Evolutionary conservation across 2,797 vertebrate species (phyloP), one percentile per base, ranked within the genome.

Genomic region (Heterohyrax brucei): DNA sequence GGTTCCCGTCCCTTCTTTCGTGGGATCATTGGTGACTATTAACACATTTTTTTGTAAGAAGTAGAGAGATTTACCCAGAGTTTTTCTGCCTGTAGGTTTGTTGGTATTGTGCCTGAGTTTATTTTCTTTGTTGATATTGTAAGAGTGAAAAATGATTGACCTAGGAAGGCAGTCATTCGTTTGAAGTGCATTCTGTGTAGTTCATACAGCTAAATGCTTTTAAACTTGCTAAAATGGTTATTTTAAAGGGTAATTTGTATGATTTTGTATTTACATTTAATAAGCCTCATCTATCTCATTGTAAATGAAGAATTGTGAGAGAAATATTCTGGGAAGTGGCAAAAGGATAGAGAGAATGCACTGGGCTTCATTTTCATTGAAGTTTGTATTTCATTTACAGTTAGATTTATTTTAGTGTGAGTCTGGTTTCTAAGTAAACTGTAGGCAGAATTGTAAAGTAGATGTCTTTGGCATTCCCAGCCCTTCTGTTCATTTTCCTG

Each of bases 1-100:
- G 87, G 46, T 92, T 30, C 39, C 88, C 46, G 26, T 90, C 10
- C 50, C 46, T 95, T 48, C 39, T 50, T 24, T 61, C 92, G 28
- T 87, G 89, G 73, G 50, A 90, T 95, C 83, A 85, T 53, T 89
- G 79, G 72, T 82, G 83, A 89, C 70, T 89, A 53, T 91, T 96
- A 86, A 10, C n/a, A 2, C 73, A 13, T 92, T 81, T 88, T 59
- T 94, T 95, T 66, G 48, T 87, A 72, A 93, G n/a, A 12, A 46
- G n/a, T 89, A 79, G 85, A 78, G 68, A 96, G 62, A 87, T 86
- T 77, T 5, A 56, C 16, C n/a, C 76, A 96, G 75, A 83, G n/a
- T 22, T 62, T 95, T 96, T 91, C 39, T 88, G 19, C 46, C 28
- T 84, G 24, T 77, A 8, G 13, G 83, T 3, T 85, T 66, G 18